Base-by-base conservation (phyloP, 1,140 invertebrate genomes). In the Lasioglossum albipes region DNA sequence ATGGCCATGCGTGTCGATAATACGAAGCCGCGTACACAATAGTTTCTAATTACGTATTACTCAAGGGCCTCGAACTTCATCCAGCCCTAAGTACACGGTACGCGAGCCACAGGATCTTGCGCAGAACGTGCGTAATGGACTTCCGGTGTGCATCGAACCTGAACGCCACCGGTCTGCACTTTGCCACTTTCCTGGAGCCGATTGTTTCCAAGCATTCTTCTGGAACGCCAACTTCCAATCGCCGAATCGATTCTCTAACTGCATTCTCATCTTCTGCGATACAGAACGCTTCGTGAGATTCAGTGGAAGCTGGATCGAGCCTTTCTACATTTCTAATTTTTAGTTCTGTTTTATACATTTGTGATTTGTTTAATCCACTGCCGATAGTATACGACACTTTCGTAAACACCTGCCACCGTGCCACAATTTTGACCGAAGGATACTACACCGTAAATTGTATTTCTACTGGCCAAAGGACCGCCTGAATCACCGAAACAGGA, bases 101-200 rank as follows among this genome's bases (percentile, higher is more conserved):
- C 84, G 83, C 79, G 87, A n/a, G 75, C 45, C 59, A 88, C 76
- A 77, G 81, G 79, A 78, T 88, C 83, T 83, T 84, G 84, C 84
- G 73, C 81, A 82, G 85, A 87, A 77, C 87, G 85, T 85, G 88
- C 84, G 84, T 89, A 88, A 91, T 91, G 88, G 76, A 90, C 88
- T 91, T 91, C 90, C 90, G 87, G 87, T 81, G 85, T 81, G 84
- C 90, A 91, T 52, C 91, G 87, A 89, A 91, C 90, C 90, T 91
- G 89, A 90, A 92, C 90, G 79, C 61, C 64, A 31, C 45, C 75
- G 79, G 86, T 89, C 87, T 80, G 86, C 76, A 79, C 81, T 85
- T 88, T 77, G 84, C 80, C 66, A 45, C 66, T 75, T 84, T 84
- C 80, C 79, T 68, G 78, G 73, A 85, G 75, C 78, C 68, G 77